Percentiles rank a stretch among this genome's conserved stretches.
These are phyloP conservation scores for Nowickia ferox DNA, from an alignment of 2,888 invertebrate genomes.

Conservation along the genomic window DNA sequence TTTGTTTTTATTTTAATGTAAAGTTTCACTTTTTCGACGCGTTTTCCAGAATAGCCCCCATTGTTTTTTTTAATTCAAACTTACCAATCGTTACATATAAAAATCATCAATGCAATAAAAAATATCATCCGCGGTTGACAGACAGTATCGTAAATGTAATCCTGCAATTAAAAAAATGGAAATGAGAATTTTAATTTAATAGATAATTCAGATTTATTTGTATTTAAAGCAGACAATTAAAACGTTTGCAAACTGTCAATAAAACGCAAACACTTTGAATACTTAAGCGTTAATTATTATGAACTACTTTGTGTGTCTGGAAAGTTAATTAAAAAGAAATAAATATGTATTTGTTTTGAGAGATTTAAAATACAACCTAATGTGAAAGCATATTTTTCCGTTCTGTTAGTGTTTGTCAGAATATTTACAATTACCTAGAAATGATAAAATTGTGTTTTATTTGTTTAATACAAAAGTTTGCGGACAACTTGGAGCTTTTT, in stretches of 20 bases:
- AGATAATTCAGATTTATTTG: conserved; percentile 8
- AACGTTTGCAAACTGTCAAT: conserved; percentile 38
- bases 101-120: conserved; percentile 16
- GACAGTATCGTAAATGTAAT: conserved; percentile 33
- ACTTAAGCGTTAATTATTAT: conserved; percentile 1
- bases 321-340: conserved; percentile 56
- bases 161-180: conserved; percentile 53
- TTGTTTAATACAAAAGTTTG: too few species aligned
- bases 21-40: too few species aligned
- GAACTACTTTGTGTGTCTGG: conserved; percentile 43
- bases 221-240: conserved; percentile 13
- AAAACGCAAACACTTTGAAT: conserved; percentile 32
- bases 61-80: conserved; percentile 25
- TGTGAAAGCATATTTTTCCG: too few species aligned
- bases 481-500: too few species aligned
- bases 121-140: conserved; percentile 15
- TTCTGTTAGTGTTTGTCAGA: too few species aligned
- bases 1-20: too few species aligned
- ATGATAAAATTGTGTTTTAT: too few species aligned
- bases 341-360: background rate
- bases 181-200: conserved; percentile 23
- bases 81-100: conserved; percentile 15
- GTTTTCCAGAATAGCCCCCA: too few species aligned
- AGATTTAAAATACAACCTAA: background rate
- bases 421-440: too few species aligned